Evolutionary conservation across 2,888 invertebrate genomes (phyloP).

Genomic region (Camponotus fellah): DNA sequence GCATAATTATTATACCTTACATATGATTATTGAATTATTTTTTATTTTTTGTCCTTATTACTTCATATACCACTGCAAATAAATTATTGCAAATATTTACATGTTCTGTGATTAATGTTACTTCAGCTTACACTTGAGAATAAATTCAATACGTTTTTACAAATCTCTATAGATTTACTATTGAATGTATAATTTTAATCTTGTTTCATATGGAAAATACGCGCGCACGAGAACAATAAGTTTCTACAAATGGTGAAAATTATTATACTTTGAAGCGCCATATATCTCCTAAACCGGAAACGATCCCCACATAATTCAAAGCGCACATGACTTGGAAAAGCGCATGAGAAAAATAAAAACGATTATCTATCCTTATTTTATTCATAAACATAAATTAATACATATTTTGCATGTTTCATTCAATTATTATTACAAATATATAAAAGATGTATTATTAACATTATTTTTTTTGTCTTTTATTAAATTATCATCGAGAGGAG

Average conservation of each 20-base stretch:
- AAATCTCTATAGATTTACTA: background rate
- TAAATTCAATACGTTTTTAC: background rate
- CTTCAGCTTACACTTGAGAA: background rate
- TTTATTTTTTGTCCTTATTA: no score
- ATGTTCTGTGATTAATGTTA: background rate
- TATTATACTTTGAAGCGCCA: background rate
- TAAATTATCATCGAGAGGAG: background rate
- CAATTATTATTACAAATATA: slow-evolving; percentile 10
- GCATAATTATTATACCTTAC: background rate
- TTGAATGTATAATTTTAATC: background rate
- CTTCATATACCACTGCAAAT: background rate
- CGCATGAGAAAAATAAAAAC: background rate
- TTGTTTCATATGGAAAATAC: background rate
- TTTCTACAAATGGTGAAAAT: background rate
- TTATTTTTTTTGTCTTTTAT: slow-evolving; percentile 7
- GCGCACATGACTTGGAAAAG: background rate
- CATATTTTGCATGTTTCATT: background rate
- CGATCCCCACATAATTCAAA: background rate
- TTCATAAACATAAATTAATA: background rate
- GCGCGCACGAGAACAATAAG: background rate
- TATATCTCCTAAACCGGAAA: background rate
- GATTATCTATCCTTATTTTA: background rate
- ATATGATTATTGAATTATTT: background rate
- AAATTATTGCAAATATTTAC: background rate
- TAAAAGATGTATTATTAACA: slow-evolving; percentile 24